Base-by-base conservation (phyloP, 37 sponge, comb jelly and placozoan genomes). In the Cliona cf. orientalis region DNA sequence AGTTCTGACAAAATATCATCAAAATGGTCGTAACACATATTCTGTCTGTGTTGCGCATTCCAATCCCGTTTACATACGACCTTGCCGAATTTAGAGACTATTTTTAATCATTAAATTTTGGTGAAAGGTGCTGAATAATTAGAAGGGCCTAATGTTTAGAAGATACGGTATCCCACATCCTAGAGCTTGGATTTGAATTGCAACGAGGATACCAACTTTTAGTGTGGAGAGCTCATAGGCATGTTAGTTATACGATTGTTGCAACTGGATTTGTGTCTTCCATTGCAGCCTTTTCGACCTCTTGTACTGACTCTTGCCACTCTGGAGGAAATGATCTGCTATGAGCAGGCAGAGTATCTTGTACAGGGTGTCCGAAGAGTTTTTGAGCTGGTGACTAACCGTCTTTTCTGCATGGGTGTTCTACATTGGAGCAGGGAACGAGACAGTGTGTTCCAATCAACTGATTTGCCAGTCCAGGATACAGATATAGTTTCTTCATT, bases 361-460 rank as follows among this genome's bases (percentile, higher is more conserved):
- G 73, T 72, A 72, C 56, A 11, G 73, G 73, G n/a, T 72, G 73
- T 12, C 73, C 73, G 9, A 46, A 26, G 14, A 72, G 73, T 46
- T 72, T 72, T 29, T 72, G 73, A 5, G 73, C 55, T 4, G 73
- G 49, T 21, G 73, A 72, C 28, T 46, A 55, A 5, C 56, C 55
- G 35, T 69, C 70, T 41, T 37, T 42, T 14, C 64, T 6, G 2
- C 67, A 78, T 26, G 81, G 81, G 5, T 73, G 53, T 80, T 39
- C 71, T 9, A 26, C 56, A 80, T 58, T 80, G 71, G 12, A 80
- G 39, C 12, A 80, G 71, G 3, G 71, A 36, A 22, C 81, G 69
- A 29, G 57, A 31, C 2, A 80, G 59, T 32, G 46, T 31, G 40
- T 69, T 26, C 17, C 19, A 6, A 31, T 73, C 57, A n/a, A n/a